Percentiles rank a stretch among this genome's conserved stretches.
Evolutionary conservation across 1,140 invertebrate genomes (phyloP).

Genomic region (Mylabris phalerata): DNA sequence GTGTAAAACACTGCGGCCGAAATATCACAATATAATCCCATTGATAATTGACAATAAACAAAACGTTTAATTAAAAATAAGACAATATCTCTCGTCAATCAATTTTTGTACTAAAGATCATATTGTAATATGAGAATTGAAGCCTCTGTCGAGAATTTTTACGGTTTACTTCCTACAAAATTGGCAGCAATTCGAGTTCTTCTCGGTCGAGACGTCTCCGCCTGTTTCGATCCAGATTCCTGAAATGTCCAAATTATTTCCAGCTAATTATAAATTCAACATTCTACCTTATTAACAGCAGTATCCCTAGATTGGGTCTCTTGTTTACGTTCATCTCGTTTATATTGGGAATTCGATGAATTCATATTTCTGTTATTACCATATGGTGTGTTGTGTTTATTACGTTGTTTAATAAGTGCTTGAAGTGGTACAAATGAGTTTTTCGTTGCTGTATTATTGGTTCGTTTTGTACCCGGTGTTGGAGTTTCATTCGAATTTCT

Average conservation of each 20-base stretch:
- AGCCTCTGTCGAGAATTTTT: too few relatives aligned
- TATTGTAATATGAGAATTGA: too few relatives aligned
- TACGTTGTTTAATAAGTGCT: constrained; percentile 11
- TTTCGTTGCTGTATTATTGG: constrained; percentile 16
- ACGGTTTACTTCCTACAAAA: constrained; percentile 26
- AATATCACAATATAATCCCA: too few relatives aligned
- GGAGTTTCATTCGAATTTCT: background rate
- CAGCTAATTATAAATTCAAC: too few relatives aligned
- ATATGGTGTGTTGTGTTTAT: constrained; percentile 10
- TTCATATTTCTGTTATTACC: too few relatives aligned
- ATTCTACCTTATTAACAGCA: constrained; percentile 7
- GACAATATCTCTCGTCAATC: too few relatives aligned
- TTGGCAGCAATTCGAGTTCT: constrained; percentile 51
- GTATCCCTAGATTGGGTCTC: constrained; percentile 13
- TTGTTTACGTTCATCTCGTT: background rate
- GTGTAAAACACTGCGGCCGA: too few relatives aligned
- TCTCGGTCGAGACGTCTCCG: constrained; percentile 33
- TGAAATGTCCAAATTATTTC: constrained; percentile 27
- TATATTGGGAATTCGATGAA: too few relatives aligned
- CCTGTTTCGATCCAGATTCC: too few relatives aligned
- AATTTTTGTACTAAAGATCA: too few relatives aligned
- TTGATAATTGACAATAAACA: too few relatives aligned
- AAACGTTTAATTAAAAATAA: too few relatives aligned
- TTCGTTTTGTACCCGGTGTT: constrained; percentile 7
- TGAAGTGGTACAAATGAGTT: constrained; percentile 8